phyloP scores from a whole-genome alignment of 2,888 invertebrate species.

The Aporophyla nigra region DNA sequence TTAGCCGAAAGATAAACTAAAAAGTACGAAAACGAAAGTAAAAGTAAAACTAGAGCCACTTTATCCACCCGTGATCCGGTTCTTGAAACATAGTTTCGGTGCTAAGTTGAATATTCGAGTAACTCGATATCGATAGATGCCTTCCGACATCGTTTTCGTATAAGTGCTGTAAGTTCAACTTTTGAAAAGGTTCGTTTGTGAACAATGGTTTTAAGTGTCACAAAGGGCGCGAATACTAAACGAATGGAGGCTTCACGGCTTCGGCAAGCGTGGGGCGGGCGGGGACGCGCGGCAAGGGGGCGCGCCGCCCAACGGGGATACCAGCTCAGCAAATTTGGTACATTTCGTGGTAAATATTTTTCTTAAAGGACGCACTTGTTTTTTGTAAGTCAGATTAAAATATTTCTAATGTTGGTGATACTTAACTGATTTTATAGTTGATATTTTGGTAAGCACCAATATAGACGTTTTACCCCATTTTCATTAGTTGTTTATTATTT shows the following conservation, averaged over 20 bases:
- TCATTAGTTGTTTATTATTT: not conserved
- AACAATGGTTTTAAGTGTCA: conserved; percentile 89
- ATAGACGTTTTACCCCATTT: not conserved
- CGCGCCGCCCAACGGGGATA: conserved; percentile 65
- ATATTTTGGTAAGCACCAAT: no score
- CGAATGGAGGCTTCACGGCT: conserved; percentile 83
- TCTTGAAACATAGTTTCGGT: conserved; percentile 38
- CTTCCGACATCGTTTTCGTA: conserved; percentile 68
- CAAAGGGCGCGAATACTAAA: conserved; percentile 90
- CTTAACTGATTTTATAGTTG: not conserved
- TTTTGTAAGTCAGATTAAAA: not conserved
- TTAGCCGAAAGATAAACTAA: conserved; percentile 21
- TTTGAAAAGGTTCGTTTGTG: conserved; percentile 81
- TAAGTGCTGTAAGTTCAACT: conserved; percentile 75
- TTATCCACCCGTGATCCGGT: conserved; percentile 32
- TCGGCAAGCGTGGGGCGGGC: conserved; percentile 73
- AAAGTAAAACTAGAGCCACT: conserved; percentile 29
- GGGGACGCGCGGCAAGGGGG: conserved; percentile 67
- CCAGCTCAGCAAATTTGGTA: conserved; percentile 57
- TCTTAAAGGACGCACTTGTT: not conserved
- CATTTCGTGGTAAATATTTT: conserved; percentile 19
- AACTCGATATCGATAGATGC: conserved; percentile 55
- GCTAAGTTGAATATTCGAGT: conserved; percentile 33
- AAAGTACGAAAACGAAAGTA: not conserved
- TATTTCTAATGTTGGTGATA: not conserved